A percentile compares a stretch with the other conserved stretches of the same genome.
Conservation (phyloP, 1,140 invertebrate species). For the Ceratosolen fusciceps region DNA sequence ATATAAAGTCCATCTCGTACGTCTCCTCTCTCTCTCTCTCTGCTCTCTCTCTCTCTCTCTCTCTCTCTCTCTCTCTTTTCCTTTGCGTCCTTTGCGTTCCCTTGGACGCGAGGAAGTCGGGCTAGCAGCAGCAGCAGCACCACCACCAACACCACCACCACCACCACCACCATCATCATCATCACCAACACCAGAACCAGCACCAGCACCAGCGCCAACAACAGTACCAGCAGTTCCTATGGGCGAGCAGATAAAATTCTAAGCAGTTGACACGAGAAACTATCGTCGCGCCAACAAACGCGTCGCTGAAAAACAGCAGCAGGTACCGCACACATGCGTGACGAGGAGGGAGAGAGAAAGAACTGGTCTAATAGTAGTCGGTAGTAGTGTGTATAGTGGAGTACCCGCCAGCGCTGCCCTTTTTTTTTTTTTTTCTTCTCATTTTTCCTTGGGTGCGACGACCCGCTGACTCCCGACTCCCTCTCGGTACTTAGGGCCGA, state of each 20-base stretch:
- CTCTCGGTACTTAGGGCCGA: background rate
- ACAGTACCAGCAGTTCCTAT: background rate
- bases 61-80: slow-evolving; percentile 11
- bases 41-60: slow-evolving; percentile 1
- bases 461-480: background rate
- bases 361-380: background rate
- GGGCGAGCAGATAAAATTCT: slow-evolving; percentile 40
- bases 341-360: slow-evolving; percentile 15
- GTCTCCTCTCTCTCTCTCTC: background rate
- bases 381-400: too few species aligned
- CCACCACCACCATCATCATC: too few species aligned
- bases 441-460: slow-evolving; percentile 17
- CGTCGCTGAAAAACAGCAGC: slow-evolving; percentile 35
- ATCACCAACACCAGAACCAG: too few species aligned
- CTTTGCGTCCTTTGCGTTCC: background rate
- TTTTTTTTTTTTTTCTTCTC: too few species aligned
- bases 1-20: slow-evolving; percentile 26
- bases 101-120: background rate
- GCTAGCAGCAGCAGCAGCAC: too few species aligned
- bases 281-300: slow-evolving; percentile 26
- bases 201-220: too few species aligned
- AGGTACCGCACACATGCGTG: slow-evolving; percentile 27
- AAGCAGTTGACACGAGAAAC: slow-evolving; percentile 35
- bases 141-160: too few species aligned
- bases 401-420: too few species aligned